Evolutionary conservation across 2,888 invertebrate genomes (phyloP), one percentile per base, ranked within the genome.

Genomic region (Plebejus anna): DNA sequence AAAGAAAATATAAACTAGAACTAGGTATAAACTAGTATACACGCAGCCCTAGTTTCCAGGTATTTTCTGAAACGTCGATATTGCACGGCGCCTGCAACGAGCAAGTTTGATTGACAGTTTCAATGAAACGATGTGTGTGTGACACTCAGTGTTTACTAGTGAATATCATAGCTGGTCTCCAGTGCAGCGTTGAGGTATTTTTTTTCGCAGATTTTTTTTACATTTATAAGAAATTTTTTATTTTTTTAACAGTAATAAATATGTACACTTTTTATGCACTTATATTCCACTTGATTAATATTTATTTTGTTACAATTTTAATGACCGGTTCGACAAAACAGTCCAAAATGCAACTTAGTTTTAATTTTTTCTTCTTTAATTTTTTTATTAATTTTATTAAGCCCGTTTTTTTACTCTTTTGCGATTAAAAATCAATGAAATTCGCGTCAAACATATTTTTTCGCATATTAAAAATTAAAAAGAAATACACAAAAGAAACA

Each of bases 91-190:
- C 55, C 73, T 51, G 73, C 32, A 51, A 73, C 73, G 13, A 42
- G 47, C 47, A 72, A 47, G 72, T 72, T 42, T 51, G 72, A 72
- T 42, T 55, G 73, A 73, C 73, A 13, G 72, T 28, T 73, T 55
- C 73, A 73, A 51, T 55, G 51, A 59, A 59, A 42, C 71, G 55
- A 4, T 59, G 72, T 55, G 57, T 71, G 38, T 36, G 36, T 5
- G 70, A 71, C 76, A 71, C 57, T 76, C 72, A 28, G 57, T 72
- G 76, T 76, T 76, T 76, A 47, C 32, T 71, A 72, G 76, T 72
- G 76, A 66, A 66, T 76, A 59, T 72, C 71, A 55, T 59, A 76
- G 59, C 71, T 76, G 76, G 55, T 36, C 13, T 13, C 5, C 57
- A 59, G 42, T 71, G 22, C 71, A 72, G 28, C 42, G 13, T 13